Evolutionary conservation across 2,797 vertebrate species (phyloP), one percentile per base, ranked within the genome.

Genomic region (Chloroceryle amazona): DNA sequence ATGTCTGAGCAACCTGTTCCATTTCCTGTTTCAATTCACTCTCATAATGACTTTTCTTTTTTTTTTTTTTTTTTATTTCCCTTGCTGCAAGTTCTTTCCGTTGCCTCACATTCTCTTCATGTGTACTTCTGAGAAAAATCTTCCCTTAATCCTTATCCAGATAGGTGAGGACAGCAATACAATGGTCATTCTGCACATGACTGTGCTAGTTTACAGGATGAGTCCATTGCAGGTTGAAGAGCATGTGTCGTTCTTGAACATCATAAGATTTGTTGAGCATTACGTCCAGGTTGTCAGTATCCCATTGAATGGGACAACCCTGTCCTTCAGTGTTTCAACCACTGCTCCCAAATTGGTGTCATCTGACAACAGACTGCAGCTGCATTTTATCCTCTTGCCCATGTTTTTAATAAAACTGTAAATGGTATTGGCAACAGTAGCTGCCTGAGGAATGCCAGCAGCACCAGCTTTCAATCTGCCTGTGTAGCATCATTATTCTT

Each of bases 291-390:
- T 47, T n/a, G 13, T 58, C 33, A 63, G n/a, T 49, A 58, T 55
- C 15, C 51, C 51, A 28, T 3, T 58, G 80, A 81, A 54, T 2
- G 7, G 29, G 31, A 46, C 25, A 80, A 26, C 31, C 10, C 55
- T 29, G 16, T 3, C 8, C 47, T 35, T 62, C 0, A 0, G 14
- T 3, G 28, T n/a, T 20, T 11, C 47, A 73, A 44, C 8, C 21
- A 4, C 1, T 63, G 72, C 54, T 67, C 72, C 79, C 72, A 55
- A 28, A 20, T 1, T 46, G 57, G 37, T 37, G 57, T 4, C 44
- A 62, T 3, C 44, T 61, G 18, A 54, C 37, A 80, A 9, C 5
- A 22, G 13, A 8, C 37, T 0, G 0, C 51, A 39, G 55, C 4
- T 71, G 44, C 25, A 29, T 28, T 80, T 76, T 54, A 60, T 22